Conservation (phyloP, 2,113 vertebrate species). For the Protomyctophum bolini region DNA sequence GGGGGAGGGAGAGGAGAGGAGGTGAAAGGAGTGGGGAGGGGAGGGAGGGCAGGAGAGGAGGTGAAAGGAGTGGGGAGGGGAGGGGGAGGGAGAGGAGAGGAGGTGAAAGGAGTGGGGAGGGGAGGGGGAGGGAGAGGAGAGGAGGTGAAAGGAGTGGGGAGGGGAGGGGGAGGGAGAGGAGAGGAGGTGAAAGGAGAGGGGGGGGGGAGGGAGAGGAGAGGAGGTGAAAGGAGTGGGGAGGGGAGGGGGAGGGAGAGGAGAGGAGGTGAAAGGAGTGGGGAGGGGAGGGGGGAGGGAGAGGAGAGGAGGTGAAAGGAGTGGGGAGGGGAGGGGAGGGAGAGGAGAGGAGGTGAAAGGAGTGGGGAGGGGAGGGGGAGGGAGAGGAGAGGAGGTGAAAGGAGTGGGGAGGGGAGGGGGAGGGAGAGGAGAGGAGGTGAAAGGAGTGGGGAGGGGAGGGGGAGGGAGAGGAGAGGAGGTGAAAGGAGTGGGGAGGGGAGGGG, state of each 20-base stretch:
- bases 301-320: too few relatives aligned
- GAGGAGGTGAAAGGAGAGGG: too few relatives aligned
- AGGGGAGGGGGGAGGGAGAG: not conserved
- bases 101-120: too few relatives aligned
- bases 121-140: too few relatives aligned
- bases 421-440: not conserved
- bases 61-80: too few relatives aligned
- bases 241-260: not conserved
- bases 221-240: not conserved
- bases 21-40: not conserved
- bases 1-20: not conserved
- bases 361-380: not conserved
- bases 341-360: not conserved
- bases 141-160: too few relatives aligned
- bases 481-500: not conserved
- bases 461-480: not conserved
- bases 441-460: not conserved
- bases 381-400: too few relatives aligned
- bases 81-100: too few relatives aligned
- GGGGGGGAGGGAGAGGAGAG: too few relatives aligned
- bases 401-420: not conserved
- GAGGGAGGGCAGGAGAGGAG: too few relatives aligned
- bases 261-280: not conserved
- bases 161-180: too few relatives aligned
- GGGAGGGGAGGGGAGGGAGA: not conserved